Evolutionary conservation across 2,888 invertebrate species (phyloP).

Genomic region (Resseliella maxima): DNA sequence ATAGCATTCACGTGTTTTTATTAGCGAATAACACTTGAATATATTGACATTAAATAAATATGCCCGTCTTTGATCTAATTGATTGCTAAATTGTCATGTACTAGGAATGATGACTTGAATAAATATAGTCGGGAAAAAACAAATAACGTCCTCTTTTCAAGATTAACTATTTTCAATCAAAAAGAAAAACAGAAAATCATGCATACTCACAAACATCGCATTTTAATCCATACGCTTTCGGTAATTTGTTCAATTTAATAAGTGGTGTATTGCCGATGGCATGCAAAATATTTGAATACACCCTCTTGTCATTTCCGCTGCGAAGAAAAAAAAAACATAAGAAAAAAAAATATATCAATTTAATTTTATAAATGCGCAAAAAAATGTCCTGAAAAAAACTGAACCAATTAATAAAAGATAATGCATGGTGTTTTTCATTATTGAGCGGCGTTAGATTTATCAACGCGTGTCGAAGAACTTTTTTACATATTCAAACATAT

Average conservation of each 20-base stretch:
- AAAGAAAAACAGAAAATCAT: constrained; percentile 65
- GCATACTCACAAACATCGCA: constrained; percentile 80
- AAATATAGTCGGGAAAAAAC: too few species aligned
- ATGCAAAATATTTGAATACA: constrained; percentile 77
- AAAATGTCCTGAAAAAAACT: not conserved
- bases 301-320: constrained; percentile 68
- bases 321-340: not conserved
- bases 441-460: too few species aligned
- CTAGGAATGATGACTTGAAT: too few species aligned
- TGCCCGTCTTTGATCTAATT: too few species aligned
- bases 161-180: not conserved
- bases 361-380: too few species aligned
- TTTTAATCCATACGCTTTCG: constrained; percentile 79
- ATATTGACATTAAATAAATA: too few species aligned
- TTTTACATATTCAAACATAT: too few species aligned
- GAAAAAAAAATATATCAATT: not conserved
- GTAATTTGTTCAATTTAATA: constrained; percentile 82
- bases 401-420: not conserved
- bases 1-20: too few species aligned
- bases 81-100: too few species aligned
- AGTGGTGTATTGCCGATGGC: constrained; percentile 88
- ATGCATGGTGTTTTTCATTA: too few species aligned
- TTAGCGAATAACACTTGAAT: too few species aligned
- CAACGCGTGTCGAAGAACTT: too few species aligned
- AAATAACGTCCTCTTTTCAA: not conserved